Evolutionary conservation across 2,888 invertebrate species (phyloP).

Genomic region (Cheilosia vernalis): DNA sequence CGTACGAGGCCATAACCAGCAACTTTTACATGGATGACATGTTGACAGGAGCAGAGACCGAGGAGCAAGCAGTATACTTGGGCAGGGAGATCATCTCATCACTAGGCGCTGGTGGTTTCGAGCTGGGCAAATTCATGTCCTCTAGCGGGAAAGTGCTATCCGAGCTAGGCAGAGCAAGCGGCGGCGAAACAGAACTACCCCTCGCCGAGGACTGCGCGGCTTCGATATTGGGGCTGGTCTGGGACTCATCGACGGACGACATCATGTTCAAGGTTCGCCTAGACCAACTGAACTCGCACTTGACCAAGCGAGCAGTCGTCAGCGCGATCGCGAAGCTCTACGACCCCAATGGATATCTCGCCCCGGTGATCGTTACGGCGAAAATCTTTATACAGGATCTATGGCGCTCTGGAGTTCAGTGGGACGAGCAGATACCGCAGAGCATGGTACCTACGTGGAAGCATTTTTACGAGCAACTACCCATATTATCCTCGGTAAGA

Average conservation of each 20-base stretch:
- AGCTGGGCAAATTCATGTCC: constrained; percentile 15
- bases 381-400: too few relatives aligned
- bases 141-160: not conserved
- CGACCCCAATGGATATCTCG: too few relatives aligned
- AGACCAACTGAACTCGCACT: too few relatives aligned
- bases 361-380: too few relatives aligned
- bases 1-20: not conserved
- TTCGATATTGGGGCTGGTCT: too few relatives aligned
- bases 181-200: too few relatives aligned
- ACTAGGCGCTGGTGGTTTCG: not conserved
- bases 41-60: constrained; percentile 6
- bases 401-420: too few relatives aligned
- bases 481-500: not conserved
- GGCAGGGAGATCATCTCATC: not conserved
- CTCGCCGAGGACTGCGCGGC: too few relatives aligned
- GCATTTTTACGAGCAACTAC: constrained; percentile 6
- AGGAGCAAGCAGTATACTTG: not conserved
- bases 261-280: too few relatives aligned
- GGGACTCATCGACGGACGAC: too few relatives aligned
- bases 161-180: not conserved
- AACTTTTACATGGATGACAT: constrained; percentile 34
- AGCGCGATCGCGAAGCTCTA: too few relatives aligned
- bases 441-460: not conserved
- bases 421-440: constrained; percentile 60
- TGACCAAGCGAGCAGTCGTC: too few relatives aligned